phyloP scores from a whole-genome alignment of 2,888 invertebrate species.

The Rhorus exstirpatorius region DNA sequence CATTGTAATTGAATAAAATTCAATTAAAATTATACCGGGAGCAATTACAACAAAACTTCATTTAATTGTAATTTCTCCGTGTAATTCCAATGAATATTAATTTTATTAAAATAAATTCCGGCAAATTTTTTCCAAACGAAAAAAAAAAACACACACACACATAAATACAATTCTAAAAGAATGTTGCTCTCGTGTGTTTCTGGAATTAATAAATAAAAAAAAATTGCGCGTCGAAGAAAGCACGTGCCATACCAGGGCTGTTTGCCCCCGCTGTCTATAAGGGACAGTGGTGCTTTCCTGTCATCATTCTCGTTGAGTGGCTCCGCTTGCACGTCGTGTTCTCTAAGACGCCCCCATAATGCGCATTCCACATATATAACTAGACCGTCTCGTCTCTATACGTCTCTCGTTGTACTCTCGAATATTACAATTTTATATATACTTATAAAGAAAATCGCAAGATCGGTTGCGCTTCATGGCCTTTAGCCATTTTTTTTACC shows the following conservation, averaged over 20 bases:
- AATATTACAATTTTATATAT: background rate
- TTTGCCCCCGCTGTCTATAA: conserved; percentile 52
- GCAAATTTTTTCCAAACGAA: no score
- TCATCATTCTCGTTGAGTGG: conserved; percentile 82
- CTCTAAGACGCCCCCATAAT: conserved; percentile 63
- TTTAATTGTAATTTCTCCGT: background rate
- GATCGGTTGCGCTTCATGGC: no score
- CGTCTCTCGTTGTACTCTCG: conserved; percentile 20
- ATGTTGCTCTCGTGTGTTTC: conserved; percentile 10
- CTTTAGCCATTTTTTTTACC: no score
- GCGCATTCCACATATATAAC: conserved; percentile 72
- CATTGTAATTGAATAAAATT: no score
- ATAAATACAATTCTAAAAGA: background rate
- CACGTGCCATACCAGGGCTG: conserved; percentile 32
- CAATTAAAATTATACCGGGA: no score
- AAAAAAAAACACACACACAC: no score
- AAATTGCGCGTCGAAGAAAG: conserved; percentile 56
- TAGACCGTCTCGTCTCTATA: conserved; percentile 36
- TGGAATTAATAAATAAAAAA: conserved; percentile 33
- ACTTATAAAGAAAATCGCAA: background rate
- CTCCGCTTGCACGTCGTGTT: conserved; percentile 80
- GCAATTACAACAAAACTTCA: no score
- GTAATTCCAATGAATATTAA: background rate
- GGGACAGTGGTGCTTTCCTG: conserved; percentile 76
- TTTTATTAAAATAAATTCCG: no score